Evolutionary conservation across 2,113 vertebrate species (phyloP), one percentile per base, ranked within the genome.

Genomic region (Meleagris gallopavo): DNA sequence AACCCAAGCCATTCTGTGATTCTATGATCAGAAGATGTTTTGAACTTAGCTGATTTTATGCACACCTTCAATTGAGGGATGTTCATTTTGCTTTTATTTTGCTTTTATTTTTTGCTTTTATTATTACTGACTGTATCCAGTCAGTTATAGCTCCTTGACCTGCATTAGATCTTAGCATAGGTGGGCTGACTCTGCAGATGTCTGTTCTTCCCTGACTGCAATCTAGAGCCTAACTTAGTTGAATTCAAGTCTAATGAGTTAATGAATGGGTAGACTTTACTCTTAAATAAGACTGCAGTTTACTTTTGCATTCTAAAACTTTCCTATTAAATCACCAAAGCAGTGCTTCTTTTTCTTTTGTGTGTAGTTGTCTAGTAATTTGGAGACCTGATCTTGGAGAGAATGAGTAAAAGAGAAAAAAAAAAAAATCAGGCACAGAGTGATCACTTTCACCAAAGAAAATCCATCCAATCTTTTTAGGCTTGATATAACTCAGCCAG

Each of bases 381-480:
- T n/a, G 43, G 52, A 86, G 20, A 14, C 29, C 40, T 61, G 73
- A 34, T 88, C 76, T 72, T 54, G 12, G 82, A 74, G 57, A 65
- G 79, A 70, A 38, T 16, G 36, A 92, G 66, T 21, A 73, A 70
- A 66, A 90, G 34, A 48, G 67, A 67, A 71, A 57, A 83, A 87
- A 71, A 67, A 71, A 57, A 83, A 87, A 66, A 30, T 46, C 54
- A 84, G 48, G 16, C 60, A 41, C 6, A 6, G 73, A 73, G 83
- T 1, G 86, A 94, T 96, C 88, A 7, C 86, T 95, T 94, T 95
- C 93, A 94, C 88, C 9, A 19, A 58, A 94, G 74, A 80, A 97
- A 96, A 95, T 94, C 92, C 87, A 72, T 80, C 84, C 67, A 54
- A 91, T 95, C 92, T 91, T 89, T 95, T 96, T 77, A 86, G 88